Evolutionary conservation across 1,140 invertebrate species (phyloP).

Genomic region (Nebria ingens): DNA sequence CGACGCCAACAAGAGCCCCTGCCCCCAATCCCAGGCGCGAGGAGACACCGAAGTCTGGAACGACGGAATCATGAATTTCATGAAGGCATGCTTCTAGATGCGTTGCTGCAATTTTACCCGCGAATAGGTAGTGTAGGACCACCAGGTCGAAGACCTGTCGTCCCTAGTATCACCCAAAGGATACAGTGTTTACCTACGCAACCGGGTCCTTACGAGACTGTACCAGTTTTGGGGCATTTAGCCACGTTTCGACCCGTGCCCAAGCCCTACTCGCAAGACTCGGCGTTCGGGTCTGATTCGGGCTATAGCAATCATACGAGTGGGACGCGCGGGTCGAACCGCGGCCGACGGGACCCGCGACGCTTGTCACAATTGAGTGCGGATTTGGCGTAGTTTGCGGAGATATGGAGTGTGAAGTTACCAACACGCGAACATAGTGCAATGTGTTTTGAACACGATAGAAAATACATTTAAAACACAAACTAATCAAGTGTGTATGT

Average conservation of each 20-base stretch:
- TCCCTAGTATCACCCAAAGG: constrained; percentile 36
- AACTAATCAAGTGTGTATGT: too few relatives aligned
- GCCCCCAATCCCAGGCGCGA: constrained; percentile 33
- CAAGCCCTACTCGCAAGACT: constrained; percentile 37
- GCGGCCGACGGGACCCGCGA: constrained; percentile 28
- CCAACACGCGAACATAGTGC: too few relatives aligned
- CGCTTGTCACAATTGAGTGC: constrained; percentile 33
- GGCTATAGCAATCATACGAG: constrained; percentile 57
- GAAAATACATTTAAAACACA: too few relatives aligned
- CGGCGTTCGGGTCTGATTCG: constrained; percentile 54
- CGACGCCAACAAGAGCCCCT: constrained; percentile 29
- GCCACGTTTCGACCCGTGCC: constrained; percentile 32
- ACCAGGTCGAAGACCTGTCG: constrained; percentile 22
- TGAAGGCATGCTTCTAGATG: constrained; percentile 53
- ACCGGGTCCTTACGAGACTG: constrained; percentile 43
- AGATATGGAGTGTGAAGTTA: too few relatives aligned
- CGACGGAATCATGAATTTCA: constrained; percentile 47
- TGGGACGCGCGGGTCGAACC: constrained; percentile 30
- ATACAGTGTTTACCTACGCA: constrained; percentile 41
- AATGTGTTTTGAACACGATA: too few relatives aligned
- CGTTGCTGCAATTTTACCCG: constrained; percentile 50
- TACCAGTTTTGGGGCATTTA: constrained; percentile 42
- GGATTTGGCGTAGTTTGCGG: constrained; percentile 30
- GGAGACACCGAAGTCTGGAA: constrained; percentile 47
- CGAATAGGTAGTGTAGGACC: constrained; percentile 39